These are phyloP conservation scores for Reticulitermes lucifugus DNA, from an alignment of 2,888 invertebrate genomes.

Conservation along the genomic window DNA sequence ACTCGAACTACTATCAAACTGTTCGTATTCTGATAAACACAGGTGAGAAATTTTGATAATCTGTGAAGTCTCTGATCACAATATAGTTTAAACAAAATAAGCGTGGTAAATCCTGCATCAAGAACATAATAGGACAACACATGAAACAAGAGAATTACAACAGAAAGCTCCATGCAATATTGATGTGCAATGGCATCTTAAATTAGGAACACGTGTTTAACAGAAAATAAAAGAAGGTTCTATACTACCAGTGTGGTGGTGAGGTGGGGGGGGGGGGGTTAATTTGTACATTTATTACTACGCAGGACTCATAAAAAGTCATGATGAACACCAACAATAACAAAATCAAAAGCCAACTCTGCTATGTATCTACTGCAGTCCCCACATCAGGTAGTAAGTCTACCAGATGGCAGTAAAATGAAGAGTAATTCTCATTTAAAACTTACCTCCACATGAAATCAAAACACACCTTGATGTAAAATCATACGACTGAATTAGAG, in stretches of 20 bases:
- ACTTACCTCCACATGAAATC: constrained; percentile 10
- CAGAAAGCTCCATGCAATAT: constrained; percentile 34
- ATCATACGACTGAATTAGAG: not conserved
- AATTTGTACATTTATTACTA: constrained; percentile 21
- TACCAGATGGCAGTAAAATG: not conserved
- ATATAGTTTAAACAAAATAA: not conserved
- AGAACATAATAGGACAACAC: not conserved
- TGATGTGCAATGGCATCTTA: constrained; percentile 8
- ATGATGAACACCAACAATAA: not conserved
- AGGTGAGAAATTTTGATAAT: not conserved
- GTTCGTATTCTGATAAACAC: not conserved
- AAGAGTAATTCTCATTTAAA: not conserved
- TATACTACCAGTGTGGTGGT: not conserved
- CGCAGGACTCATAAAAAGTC: not conserved
- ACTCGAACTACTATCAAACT: not conserved
- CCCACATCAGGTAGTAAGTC: not conserved
- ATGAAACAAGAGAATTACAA: constrained; percentile 11
- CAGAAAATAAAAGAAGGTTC: not conserved
- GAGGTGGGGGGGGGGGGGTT: not conserved
- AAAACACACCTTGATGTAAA: constrained; percentile 25
- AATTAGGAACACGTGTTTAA: not conserved
- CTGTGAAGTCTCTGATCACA: not conserved
- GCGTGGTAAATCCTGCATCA: not conserved
- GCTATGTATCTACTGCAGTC: not conserved
- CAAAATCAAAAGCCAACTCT: not conserved